Evolutionary conservation across 2,113 vertebrate species (phyloP), one percentile per base, ranked within the genome.

Genomic region (Ictalurus furcatus): DNA sequence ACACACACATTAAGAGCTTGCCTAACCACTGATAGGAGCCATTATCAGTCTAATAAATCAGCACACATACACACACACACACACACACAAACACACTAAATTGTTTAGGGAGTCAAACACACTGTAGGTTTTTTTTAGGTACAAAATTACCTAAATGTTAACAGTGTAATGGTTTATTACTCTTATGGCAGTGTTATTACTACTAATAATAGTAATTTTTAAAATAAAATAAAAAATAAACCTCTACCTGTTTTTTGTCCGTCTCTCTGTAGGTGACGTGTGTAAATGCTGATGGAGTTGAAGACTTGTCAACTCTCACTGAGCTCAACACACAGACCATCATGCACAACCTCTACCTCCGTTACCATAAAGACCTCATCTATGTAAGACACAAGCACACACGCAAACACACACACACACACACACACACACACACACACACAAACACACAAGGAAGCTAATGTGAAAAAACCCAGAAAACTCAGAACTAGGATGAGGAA

Each of bases 261-360:
- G 2, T 13, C 1, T 59, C 16, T 40, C 34, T 92, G 87, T 83
- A 98, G 97, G 95, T 96, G 85, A 94, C 97, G 86, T 91, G 91
- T 86, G 93, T 96, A 9, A 93, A 96, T 88, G 94, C 69, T 87
- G 91, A 95, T 16, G 97, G 97, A 28, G 97, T 97, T 54, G 97
- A 98, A 92, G 97, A 98, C 95, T 98, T 98, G 97, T 97, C 97
- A 87, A 92, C 94, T 82, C 95, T 98, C 93, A 94, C 94, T 28
- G 97, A 98, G 90, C 95, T 98, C 74, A 97, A 98, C 1, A 97
- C 97, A 92, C 96, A 96, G 14, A 96, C 97, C 94, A 98, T 98
- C 93, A 96, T 98, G 96, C 95, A 97, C 91, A 98, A 98, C 94
- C 96, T 98, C 71, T 95, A 95, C 88, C 95, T 96, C 89, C 97